These are phyloP conservation scores for Halcyon smyrnensis DNA, from an alignment of 2,797 vertebrate genomes.

Conservation along the genomic window DNA sequence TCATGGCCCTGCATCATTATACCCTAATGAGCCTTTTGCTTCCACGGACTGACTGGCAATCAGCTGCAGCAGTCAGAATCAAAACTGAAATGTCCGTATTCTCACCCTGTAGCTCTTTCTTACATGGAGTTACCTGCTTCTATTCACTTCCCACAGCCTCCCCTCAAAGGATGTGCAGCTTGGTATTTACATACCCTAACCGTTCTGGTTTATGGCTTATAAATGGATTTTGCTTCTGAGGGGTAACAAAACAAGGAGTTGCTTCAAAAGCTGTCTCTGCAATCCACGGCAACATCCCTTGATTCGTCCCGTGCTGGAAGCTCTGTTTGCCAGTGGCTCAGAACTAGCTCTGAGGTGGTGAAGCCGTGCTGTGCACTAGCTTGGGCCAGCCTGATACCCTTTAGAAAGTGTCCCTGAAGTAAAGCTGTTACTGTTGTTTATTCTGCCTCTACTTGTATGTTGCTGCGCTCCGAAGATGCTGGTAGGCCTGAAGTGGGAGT, in stretches of 20 bases:
- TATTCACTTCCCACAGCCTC: not conserved
- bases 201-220: not conserved
- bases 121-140: not conserved
- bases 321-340: not conserved
- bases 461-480: accelerated
- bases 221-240: not conserved
- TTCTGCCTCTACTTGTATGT: not conserved
- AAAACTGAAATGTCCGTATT: not conserved
- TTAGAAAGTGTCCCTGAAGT: not conserved
- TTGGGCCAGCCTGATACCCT: not conserved
- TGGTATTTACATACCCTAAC: not conserved
- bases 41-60: accelerated
- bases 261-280: not conserved
- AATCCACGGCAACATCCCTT: accelerated
- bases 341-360: not conserved
- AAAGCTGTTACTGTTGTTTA: not conserved
- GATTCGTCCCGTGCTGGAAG: not conserved
- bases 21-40: not conserved
- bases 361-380: not conserved
- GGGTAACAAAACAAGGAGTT: not conserved
- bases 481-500: not conserved
- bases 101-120: accelerated
- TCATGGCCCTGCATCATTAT: not conserved
- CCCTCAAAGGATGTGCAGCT: not conserved
- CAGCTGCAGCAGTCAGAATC: not conserved